Conservation (phyloP, 2,888 invertebrate species). For the Leptogaster cylindrica region DNA sequence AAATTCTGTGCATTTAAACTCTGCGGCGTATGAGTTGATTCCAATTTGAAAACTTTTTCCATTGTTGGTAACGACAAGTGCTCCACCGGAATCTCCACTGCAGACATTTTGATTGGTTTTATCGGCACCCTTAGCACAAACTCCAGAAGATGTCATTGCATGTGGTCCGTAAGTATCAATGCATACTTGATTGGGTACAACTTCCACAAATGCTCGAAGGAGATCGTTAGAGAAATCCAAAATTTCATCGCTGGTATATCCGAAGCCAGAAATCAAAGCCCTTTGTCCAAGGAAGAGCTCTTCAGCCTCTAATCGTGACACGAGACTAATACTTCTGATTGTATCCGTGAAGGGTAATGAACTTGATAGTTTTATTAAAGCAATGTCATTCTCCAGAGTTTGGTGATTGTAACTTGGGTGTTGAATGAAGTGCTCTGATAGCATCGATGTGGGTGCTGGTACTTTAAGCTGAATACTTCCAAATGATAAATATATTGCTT, state of each 20-base stretch:
- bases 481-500: not conserved
- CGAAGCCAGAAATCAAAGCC: slow-evolving; percentile 56
- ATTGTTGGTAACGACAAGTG: slow-evolving; percentile 51
- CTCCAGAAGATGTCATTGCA: slow-evolving; percentile 52
- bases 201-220: slow-evolving; percentile 53
- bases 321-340: slow-evolving; percentile 54
- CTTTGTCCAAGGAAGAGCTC: slow-evolving; percentile 52
- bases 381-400: slow-evolving; percentile 56
- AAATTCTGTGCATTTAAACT: slow-evolving; percentile 55
- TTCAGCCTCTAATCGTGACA: slow-evolving; percentile 45
- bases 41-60: slow-evolving; percentile 55
- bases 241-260: slow-evolving; percentile 55
- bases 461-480: slow-evolving; percentile 4
- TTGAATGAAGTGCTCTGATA: slow-evolving; percentile 51
- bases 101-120: slow-evolving; percentile 56
- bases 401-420: slow-evolving; percentile 55
- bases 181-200: slow-evolving; percentile 55
- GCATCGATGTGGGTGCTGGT: not conserved
- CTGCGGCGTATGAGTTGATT: slow-evolving; percentile 58
- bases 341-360: slow-evolving; percentile 50
- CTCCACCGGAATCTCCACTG: slow-evolving; percentile 59
- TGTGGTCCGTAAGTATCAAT: slow-evolving; percentile 48
- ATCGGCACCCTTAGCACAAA: slow-evolving; percentile 54
- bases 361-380: slow-evolving; percentile 54
- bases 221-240: slow-evolving; percentile 53